Evolutionary conservation across 92 coral and sea anemone species (phyloP), one percentile per base, ranked within the genome.

Genomic region (Parazoanthus darwini): DNA sequence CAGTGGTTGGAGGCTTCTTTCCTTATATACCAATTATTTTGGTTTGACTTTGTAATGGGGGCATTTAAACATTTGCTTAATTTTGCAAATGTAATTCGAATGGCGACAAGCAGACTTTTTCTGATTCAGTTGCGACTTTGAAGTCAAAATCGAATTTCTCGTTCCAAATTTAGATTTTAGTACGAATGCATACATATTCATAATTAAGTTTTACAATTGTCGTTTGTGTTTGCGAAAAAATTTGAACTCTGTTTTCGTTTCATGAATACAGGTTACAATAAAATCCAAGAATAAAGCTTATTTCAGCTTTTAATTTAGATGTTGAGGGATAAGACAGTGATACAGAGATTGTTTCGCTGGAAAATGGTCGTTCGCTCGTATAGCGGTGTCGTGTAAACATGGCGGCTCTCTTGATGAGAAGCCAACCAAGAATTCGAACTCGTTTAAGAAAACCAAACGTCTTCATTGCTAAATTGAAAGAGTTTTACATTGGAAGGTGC

Each of bases 171-270:
- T 90, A 80, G 78, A 82, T 89, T 80, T 74, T 75, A 29, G 48
- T 74, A 59, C 85, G 85, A 79, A 74, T 48, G 75, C 79, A 81
- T 91, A 85, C 90, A 91, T 91, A 87, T 89, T 91, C 80, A 85
- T 85, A 85, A 84, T 73, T 72, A 78, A n/a, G 88, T 44, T 65
- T 76, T 70, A 5, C n/a, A 65, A 76, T 37, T 80, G 91, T 70
- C 89, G 81, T 87, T 82, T 93, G 95, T 94, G 98, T 94, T 93
- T 93, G 87, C 78, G 88, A 71, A 90, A 85, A 88, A 93, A 77
- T 54, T 59, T 81, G 54, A 70, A 85, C 89, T 48, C 74, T 66
- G 22, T 72, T 63, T 56, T 73, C 63, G 77, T 37, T 85, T 91
- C 86, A 65, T 67, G 18, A 67, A 8, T 43, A n/a, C 51, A 37